phyloP scores from a whole-genome alignment of 2,797 vertebrate species.

The Streptopelia turtur region DNA sequence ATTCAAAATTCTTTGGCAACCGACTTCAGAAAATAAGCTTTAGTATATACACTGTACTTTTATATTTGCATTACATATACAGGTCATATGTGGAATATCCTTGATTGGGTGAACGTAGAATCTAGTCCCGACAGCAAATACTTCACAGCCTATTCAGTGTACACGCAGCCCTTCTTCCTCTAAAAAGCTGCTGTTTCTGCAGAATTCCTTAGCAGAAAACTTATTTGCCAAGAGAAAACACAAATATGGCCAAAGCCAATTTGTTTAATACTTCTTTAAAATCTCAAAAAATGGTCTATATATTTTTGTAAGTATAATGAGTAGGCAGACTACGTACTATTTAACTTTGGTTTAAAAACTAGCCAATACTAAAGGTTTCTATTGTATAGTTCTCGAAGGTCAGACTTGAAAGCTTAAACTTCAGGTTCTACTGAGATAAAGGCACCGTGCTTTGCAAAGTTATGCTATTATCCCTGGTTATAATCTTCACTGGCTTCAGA shows the following conservation, averaged over 20 bases:
- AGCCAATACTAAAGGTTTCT: conserved; percentile 11
- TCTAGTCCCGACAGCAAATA: neutral
- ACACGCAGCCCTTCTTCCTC: neutral
- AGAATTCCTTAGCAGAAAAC: neutral
- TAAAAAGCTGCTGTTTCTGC: neutral
- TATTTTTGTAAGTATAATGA: neutral
- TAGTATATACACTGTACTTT: neutral
- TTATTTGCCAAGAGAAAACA: neutral
- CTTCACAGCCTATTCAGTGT: neutral
- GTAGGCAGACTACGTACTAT: neutral
- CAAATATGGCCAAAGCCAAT: neutral
- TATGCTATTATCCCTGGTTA: conserved; percentile 79
- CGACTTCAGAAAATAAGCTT: neutral
- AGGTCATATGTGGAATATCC: neutral
- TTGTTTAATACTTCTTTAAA: neutral
- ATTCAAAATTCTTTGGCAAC: neutral
- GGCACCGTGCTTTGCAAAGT: conserved; percentile 69
- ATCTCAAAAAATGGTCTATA: neutral
- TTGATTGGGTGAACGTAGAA: neutral
- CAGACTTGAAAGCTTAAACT: conserved; percentile 78
- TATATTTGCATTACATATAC: neutral
- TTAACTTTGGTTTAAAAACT: neutral
- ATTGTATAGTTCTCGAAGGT: conserved; percentile 55
- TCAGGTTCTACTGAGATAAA: conserved; percentile 70
- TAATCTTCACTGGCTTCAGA: conserved; percentile 77